Percentiles rank a stretch among this genome's conserved stretches.
phyloP scores from a whole-genome alignment of 2,113 vertebrate species.

The Pelmatolapia mariae region DNA sequence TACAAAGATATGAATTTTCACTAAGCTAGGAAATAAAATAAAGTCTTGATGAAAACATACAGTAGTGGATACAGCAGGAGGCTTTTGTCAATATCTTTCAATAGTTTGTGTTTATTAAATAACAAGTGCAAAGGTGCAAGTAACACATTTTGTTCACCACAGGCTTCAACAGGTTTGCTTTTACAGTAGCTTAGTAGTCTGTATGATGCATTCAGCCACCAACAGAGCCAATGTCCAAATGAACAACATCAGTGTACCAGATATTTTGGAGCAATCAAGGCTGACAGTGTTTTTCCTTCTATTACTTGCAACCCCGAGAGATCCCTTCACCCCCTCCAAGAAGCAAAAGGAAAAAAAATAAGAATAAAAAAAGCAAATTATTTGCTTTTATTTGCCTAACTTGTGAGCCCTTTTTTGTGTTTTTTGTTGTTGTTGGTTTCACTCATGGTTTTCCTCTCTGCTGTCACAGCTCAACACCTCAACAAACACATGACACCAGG shows the following conservation, averaged over 20 bases:
- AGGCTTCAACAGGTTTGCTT: not conserved
- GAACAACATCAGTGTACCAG: not conserved
- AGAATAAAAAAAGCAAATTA: not conserved
- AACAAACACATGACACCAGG: not conserved
- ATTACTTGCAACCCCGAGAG: not conserved
- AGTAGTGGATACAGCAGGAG: not conserved
- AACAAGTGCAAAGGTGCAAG: not conserved
- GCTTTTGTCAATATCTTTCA: not conserved
- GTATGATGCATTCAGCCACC: not conserved
- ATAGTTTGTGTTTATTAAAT: not conserved
- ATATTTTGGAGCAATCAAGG: not conserved
- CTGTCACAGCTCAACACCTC: not conserved
- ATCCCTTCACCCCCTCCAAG: not conserved
- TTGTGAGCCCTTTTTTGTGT: not conserved
- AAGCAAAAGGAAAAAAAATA: not conserved
- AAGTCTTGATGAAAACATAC: not conserved
- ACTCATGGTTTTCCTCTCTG: not conserved
- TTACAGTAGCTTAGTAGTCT: not conserved
- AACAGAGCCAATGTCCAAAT: not conserved
- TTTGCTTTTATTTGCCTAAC: not conserved
- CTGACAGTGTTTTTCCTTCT: not conserved
- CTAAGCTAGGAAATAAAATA: not conserved
- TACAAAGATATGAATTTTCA: not conserved
- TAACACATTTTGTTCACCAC: not conserved
- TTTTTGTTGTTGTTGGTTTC: not conserved